phyloP scores from a whole-genome alignment of 1,140 invertebrate species.

The Drosophila takahashii region DNA sequence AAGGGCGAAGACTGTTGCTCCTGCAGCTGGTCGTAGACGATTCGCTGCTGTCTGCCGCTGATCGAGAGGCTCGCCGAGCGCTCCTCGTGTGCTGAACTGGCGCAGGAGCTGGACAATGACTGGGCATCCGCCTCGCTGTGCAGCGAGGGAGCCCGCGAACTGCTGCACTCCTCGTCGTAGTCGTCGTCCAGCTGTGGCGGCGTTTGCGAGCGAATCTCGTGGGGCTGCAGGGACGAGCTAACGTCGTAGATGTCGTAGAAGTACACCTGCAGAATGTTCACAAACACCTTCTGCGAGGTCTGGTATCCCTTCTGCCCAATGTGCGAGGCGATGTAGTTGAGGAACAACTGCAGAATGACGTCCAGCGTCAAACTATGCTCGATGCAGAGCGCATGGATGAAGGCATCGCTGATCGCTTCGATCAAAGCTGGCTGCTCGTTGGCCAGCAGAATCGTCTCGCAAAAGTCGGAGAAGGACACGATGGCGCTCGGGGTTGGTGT shows the following conservation, averaged over 20 bases:
- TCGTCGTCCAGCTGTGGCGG: slow-evolving; percentile 73
- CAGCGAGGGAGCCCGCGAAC: slow-evolving; percentile 70
- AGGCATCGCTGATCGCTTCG: slow-evolving; percentile 81
- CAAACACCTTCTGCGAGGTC: slow-evolving; percentile 81
- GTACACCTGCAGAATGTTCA: slow-evolving; percentile 77
- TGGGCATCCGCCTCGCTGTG: slow-evolving; percentile 80
- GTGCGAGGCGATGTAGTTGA: slow-evolving; percentile 82
- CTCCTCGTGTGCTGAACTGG: slow-evolving; percentile 73
- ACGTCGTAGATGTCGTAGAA: slow-evolving; percentile 81
- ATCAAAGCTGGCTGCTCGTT: slow-evolving; percentile 71
- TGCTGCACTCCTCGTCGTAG: slow-evolving; percentile 75
- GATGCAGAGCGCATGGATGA: slow-evolving; percentile 79
- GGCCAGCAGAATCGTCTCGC: slow-evolving; percentile 77
- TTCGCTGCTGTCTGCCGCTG: slow-evolving; percentile 70
- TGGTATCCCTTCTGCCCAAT: slow-evolving; percentile 82
- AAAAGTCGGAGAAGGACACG: slow-evolving; percentile 79
- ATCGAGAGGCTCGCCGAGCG: slow-evolving; percentile 54
- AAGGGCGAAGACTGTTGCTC: slow-evolving; percentile 71
- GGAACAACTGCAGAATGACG: slow-evolving; percentile 73
- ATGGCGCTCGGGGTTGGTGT: slow-evolving; percentile 57
- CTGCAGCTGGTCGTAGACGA: slow-evolving; percentile 78
- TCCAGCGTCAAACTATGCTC: slow-evolving; percentile 76
- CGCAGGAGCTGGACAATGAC: slow-evolving; percentile 75
- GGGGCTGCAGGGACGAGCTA: slow-evolving; percentile 62
- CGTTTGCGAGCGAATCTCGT: slow-evolving; percentile 65